Base-by-base conservation (phyloP, 1,140 invertebrate genomes). In the Stenopsyche tienmushanensis region DNA sequence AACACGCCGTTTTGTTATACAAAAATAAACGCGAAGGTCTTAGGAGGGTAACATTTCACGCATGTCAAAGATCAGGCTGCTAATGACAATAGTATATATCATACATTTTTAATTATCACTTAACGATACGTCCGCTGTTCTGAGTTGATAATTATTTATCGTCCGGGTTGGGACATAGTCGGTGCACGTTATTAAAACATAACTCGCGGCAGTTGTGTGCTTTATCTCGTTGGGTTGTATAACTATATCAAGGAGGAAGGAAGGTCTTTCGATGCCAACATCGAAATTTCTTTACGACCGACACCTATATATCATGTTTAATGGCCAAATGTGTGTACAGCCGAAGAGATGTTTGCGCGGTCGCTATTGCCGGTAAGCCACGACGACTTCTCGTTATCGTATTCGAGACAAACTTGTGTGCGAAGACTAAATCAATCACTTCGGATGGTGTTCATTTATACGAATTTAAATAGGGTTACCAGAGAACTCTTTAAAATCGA, bases 21-120 rank as follows among this genome's bases (percentile, higher is more conserved):
- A 13, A 34, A 34, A 34, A 34, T 7, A 5, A 34, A 7, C 29
- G 5, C 5, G 13, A 34, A 34, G 5, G 29, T 34, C 29, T 5
- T 7, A 34, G 5, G 29, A 5, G 5, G 29, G 5, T 13, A 13
- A 34, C 29, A 34, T 13, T 34, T 13, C 13, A 7, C 29, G 29
- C n/a, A n/a, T n/a, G n/a, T n/a, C n/a, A n/a, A n/a, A n/a, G n/a
- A n/a, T n/a, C n/a, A n/a, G n/a, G 34, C n/a, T 8, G 34, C 7
- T 39, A 39, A 47, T 18, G 44, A 47, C 44, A 47, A 18, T 18
- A 18, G 44, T 18, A 47, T 47, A 47, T 18, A 47, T 47, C 44
- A 47, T 20, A 34, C 17, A 8, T 47, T 47, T 47, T 47, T 47
- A 47, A 47, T 47, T 47, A 47, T 47, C 44, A 47, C 44, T 47